A percentile compares a stretch with the other conserved stretches of the same genome.
Conservation (phyloP, 2,113 vertebrate species). For the Triplophysa tibetana region DNA sequence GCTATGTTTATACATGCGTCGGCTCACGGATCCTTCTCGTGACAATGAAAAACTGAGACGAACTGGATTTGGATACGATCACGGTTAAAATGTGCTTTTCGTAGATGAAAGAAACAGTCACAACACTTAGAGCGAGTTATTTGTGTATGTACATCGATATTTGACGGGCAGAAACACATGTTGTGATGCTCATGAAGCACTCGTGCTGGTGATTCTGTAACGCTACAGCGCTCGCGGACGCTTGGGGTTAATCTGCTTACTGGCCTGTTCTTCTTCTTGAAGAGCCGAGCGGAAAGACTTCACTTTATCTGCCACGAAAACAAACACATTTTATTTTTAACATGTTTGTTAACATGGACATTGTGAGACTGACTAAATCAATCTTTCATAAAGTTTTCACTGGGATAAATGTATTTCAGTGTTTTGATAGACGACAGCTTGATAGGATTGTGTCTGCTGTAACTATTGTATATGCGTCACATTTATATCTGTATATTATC, state of each 20-base stretch:
- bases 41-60: constrained; percentile 8
- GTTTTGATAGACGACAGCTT: too few relatives aligned
- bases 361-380: too few relatives aligned
- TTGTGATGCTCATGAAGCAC: not conserved
- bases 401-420: too few relatives aligned
- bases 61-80: constrained; percentile 23
- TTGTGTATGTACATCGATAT: constrained; percentile 68
- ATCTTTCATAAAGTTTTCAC: too few relatives aligned
- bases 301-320: constrained; percentile 86
- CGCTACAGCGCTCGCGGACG: constrained; percentile 89
- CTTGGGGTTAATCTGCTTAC: constrained; percentile 97
- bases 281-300: constrained; percentile 93
- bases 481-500: too few relatives aligned
- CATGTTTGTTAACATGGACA: not conserved
- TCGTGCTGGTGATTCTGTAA: not conserved
- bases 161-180: constrained; percentile 63
- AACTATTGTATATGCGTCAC: too few relatives aligned
- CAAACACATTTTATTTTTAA: constrained; percentile 11
- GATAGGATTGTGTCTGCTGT: too few relatives aligned
- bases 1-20: constrained; percentile 79
- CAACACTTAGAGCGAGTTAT: constrained; percentile 70
- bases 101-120: constrained; percentile 56
- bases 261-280: constrained; percentile 96
- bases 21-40: constrained; percentile 71
- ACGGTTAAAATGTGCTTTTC: constrained; percentile 60